Percentiles rank a stretch among this genome's conserved stretches.
Conservation (phyloP, 64 coral and sea anemone genomes). For the Stichodactyla helianthus region DNA sequence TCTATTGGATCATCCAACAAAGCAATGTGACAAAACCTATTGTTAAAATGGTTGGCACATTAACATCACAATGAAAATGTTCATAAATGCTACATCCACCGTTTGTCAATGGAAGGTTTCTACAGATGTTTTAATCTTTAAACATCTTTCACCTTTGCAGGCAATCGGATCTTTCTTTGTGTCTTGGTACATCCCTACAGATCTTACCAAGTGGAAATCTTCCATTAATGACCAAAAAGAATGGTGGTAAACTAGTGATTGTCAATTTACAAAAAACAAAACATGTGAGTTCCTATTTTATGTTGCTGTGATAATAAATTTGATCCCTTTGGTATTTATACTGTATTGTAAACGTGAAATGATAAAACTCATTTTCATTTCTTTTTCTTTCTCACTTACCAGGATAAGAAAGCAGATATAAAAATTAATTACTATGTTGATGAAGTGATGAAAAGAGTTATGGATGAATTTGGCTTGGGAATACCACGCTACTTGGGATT, state of each 20-base stretch:
- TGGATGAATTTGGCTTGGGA: constrained; percentile 48
- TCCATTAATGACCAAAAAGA: constrained; percentile 75
- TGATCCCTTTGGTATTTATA: too few species aligned
- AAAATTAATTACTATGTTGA: constrained; percentile 92
- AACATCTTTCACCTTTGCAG: constrained; percentile 20
- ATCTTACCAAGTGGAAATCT: constrained; percentile 95
- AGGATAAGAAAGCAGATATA: constrained; percentile 97
- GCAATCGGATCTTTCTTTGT: constrained; percentile 77
- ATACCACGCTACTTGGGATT: constrained; percentile 50
- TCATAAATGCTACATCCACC: too few species aligned
- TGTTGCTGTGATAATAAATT: background rate
- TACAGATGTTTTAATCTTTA: background rate
- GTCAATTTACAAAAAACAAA: constrained; percentile 98
- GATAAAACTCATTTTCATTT: too few species aligned
- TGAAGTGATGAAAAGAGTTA: constrained; percentile 66
- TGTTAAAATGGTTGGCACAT: too few species aligned
- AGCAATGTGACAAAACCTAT: too few species aligned
- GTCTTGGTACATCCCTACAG: constrained; percentile 92
- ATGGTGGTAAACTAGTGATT: constrained; percentile 88
- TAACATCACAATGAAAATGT: too few species aligned
- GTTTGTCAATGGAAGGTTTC: too few species aligned
- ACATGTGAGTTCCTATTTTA: constrained; percentile 57
- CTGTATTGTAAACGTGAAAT: too few species aligned
- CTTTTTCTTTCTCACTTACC: background rate
- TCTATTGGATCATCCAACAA: too few species aligned